These are phyloP conservation scores for Canis aureus DNA, from an alignment of 2,113 vertebrate genomes.

Conservation along the genomic window DNA sequence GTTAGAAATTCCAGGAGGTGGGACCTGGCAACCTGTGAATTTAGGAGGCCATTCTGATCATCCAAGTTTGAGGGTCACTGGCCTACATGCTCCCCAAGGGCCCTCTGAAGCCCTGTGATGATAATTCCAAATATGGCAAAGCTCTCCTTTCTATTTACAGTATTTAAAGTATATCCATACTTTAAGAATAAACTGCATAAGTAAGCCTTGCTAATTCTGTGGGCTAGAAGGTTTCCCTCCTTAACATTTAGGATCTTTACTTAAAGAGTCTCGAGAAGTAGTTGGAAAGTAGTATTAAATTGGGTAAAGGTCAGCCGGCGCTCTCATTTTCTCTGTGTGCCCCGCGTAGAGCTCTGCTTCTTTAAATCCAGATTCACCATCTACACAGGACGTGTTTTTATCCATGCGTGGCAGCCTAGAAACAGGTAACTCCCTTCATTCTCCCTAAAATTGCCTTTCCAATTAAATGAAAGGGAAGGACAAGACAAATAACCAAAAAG, in stretches of 20 bases:
- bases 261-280: neutral
- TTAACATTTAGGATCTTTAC: neutral
- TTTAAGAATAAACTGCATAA: neutral
- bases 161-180: neutral
- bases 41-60: neutral
- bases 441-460: constrained; percentile 69
- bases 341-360: neutral
- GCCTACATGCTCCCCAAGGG: neutral
- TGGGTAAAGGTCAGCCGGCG: neutral
- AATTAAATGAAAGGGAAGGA: constrained; percentile 67
- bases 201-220: neutral
- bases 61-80: neutral
- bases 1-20: neutral
- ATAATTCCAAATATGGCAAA: neutral
- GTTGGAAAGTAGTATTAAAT: neutral
- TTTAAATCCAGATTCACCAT: neutral
- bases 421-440: neutral
- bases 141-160: neutral
- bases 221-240: neutral
- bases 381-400: neutral
- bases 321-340: neutral
- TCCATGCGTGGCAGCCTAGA: neutral
- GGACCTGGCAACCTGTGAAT: too few species aligned
- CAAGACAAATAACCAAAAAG: constrained; percentile 65
- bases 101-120: neutral